phyloP scores from a whole-genome alignment of 35 echinoderm and acorn worm species.

The Apostichopus parvimensis region DNA sequence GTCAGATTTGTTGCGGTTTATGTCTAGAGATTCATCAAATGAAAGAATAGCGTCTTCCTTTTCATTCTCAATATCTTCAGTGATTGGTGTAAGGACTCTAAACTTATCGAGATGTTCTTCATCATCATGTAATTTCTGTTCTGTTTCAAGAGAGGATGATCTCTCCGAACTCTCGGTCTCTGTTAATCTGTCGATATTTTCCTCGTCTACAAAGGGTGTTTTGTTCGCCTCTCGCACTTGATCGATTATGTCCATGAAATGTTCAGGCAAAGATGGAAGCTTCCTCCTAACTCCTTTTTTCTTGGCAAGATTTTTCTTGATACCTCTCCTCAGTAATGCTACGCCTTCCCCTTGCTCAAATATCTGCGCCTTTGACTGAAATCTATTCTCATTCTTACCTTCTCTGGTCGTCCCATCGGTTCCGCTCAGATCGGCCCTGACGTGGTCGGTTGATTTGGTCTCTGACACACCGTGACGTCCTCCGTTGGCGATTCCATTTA shows the following conservation, averaged over 20 bases:
- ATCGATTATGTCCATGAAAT: conserved; percentile 11
- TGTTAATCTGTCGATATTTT: neutral
- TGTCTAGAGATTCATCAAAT: neutral
- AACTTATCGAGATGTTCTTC: neutral
- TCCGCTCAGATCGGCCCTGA: neutral
- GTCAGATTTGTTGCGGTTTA: too few species aligned
- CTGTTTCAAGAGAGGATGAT: neutral
- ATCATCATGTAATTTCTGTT: neutral
- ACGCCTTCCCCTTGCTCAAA: conserved; percentile 8
- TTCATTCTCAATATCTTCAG: neutral
- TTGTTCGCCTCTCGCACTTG: conserved; percentile 14
- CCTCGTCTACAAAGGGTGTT: neutral
- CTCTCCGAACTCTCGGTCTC: neutral
- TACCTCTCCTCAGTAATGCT: neutral
- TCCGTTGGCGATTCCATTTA: neutral
- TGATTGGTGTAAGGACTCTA: neutral
- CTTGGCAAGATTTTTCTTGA: neutral
- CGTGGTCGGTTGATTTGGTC: neutral
- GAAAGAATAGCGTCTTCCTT: neutral
- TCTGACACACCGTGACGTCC: neutral
- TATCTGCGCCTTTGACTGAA: conserved; percentile 13
- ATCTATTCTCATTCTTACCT: neutral
- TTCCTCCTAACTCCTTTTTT: neutral
- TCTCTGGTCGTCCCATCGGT: neutral
- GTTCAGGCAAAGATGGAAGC: neutral